Conservation (phyloP, 2,797 vertebrate genomes). For the Philypnodon macrostomus region DNA sequence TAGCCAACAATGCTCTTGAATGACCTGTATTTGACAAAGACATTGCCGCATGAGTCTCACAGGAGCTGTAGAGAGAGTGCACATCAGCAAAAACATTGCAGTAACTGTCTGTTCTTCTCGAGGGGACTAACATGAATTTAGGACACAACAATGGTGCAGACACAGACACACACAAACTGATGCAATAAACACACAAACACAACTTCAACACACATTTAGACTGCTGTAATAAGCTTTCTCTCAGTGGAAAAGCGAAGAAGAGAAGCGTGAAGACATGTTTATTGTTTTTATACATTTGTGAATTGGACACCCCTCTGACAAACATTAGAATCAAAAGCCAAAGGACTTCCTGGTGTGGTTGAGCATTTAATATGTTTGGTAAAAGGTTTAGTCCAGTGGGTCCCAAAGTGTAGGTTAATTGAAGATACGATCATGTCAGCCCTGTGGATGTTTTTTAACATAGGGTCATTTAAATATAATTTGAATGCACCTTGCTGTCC, state of each 20-base stretch:
- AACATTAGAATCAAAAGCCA: no score
- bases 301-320: no score
- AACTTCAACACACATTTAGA: slow-evolving; percentile 5
- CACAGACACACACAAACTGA: background rate
- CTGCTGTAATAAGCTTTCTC: background rate
- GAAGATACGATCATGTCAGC: no score
- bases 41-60: slow-evolving; percentile 16
- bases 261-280: background rate
- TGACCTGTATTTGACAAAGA: slow-evolving; percentile 1
- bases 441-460: no score
- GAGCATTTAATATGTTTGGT: no score
- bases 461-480: no score
- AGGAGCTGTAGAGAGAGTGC: slow-evolving; percentile 17
- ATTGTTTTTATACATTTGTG: background rate
- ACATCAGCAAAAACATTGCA: slow-evolving; percentile 36
- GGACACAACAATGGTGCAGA: slow-evolving; percentile 35
- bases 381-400: no score
- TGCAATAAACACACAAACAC: slow-evolving; percentile 22
- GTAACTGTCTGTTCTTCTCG: slow-evolving; percentile 36
- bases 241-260: slow-evolving; percentile 1
- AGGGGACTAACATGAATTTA: slow-evolving; percentile 32
- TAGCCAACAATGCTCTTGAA: no score
- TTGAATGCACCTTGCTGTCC: no score
- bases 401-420: no score
- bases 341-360: no score